phyloP scores from a whole-genome alignment of 2,888 invertebrate genomes.

The Phalera bucephala region DNA sequence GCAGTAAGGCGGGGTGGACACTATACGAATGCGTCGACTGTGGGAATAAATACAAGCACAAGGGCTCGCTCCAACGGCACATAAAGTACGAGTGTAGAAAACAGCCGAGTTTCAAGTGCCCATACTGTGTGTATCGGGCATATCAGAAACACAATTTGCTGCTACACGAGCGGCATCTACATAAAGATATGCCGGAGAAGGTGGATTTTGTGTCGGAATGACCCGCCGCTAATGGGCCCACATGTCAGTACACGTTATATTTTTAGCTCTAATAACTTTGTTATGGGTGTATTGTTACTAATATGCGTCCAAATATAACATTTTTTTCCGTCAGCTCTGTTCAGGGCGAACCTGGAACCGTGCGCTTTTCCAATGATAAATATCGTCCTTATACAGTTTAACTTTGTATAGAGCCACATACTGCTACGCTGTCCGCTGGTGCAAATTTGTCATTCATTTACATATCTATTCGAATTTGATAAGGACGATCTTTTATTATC shows the following conservation, averaged over 20 bases:
- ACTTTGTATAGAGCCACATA: too few relatives aligned
- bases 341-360: too few relatives aligned
- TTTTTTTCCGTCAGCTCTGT: too few relatives aligned
- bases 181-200: slow-evolving; percentile 80
- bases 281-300: too few relatives aligned
- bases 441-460: too few relatives aligned
- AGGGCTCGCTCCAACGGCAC: slow-evolving; percentile 90
- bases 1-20: slow-evolving; percentile 74
- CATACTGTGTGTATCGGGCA: slow-evolving; percentile 86
- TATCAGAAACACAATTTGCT: slow-evolving; percentile 86
- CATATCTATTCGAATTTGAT: too few relatives aligned
- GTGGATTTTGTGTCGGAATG: slow-evolving; percentile 80
- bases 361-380: too few relatives aligned
- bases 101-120: slow-evolving; percentile 87
- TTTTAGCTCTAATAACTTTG: slow-evolving; percentile 17
- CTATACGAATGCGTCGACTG: slow-evolving; percentile 87
- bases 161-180: slow-evolving; percentile 78
- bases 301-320: too few relatives aligned
- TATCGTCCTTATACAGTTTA: too few relatives aligned
- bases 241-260: slow-evolving; percentile 63
- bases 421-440: too few relatives aligned
- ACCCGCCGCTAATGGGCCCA: slow-evolving; percentile 53
- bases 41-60: slow-evolving; percentile 92
- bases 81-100: slow-evolving; percentile 89
- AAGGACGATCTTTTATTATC: too few relatives aligned